Percentiles rank a stretch among this genome's conserved stretches.
These are phyloP conservation scores for Nebria ingens DNA, from an alignment of 1,140 invertebrate species.

Conservation along the genomic window DNA sequence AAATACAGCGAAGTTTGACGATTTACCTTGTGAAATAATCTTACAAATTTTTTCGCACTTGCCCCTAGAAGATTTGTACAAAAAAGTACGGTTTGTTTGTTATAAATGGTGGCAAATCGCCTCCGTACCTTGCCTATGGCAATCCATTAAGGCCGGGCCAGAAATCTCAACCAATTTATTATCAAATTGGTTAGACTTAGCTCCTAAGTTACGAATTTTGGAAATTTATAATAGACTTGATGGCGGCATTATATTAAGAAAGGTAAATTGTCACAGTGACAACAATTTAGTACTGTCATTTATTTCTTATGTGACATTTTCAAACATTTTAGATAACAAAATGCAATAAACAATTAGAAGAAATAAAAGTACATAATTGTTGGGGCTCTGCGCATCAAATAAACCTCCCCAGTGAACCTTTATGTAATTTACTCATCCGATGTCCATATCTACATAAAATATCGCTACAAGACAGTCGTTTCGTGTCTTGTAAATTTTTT, in stretches of 20 bases:
- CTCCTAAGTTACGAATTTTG: conserved; percentile 9
- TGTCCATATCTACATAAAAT: conserved; percentile 11
- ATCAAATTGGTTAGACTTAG: conserved; percentile 8
- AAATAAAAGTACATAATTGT: conserved; percentile 13
- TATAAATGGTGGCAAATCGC: conserved; percentile 10
- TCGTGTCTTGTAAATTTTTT: conserved; percentile 16
- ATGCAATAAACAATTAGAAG: conserved; percentile 11
- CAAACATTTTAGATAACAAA: conserved; percentile 7
- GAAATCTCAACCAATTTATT: conserved; percentile 7
- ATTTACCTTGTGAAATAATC: conserved; percentile 12
- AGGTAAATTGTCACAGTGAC: conserved; percentile 7
- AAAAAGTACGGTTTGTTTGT: conserved; percentile 7
- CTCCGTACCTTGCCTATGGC: conserved; percentile 11
- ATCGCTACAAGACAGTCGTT: conserved; percentile 9
- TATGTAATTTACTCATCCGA: conserved; percentile 14
- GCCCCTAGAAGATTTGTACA: conserved; percentile 9
- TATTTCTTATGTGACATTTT: neutral
- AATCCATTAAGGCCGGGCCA: neutral
- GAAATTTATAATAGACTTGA: conserved; percentile 9
- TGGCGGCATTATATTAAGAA: conserved; percentile 5
- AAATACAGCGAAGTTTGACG: neutral
- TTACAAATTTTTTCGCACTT: conserved; percentile 13
- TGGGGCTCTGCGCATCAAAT: neutral
- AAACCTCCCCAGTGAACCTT: conserved; percentile 8
- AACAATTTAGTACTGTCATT: neutral